A percentile compares a stretch with the other conserved stretches of the same genome.
Evolutionary conservation across 2,113 vertebrate species (phyloP).

Genomic region (Glaucomys volans): DNA sequence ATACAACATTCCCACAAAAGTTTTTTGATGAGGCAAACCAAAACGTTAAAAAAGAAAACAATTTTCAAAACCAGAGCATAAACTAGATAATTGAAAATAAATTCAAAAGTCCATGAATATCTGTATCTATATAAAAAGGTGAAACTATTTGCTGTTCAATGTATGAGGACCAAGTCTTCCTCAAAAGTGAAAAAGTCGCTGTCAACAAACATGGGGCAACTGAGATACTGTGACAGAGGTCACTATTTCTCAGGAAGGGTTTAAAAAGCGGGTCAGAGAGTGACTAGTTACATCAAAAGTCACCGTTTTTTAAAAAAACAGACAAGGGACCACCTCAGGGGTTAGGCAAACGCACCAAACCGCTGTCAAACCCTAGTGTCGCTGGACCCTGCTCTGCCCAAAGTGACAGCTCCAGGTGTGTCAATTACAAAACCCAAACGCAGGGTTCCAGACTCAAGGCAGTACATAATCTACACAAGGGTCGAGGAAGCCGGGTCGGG

Average conservation of each 20-base stretch:
- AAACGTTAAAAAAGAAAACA: background rate
- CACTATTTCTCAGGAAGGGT: background rate
- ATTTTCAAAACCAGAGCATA: background rate
- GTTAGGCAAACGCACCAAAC: background rate
- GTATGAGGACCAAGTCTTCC: background rate
- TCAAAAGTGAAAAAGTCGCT: constrained; percentile 21
- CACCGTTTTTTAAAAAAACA: background rate
- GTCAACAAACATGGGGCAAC: background rate
- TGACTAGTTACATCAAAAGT: background rate
- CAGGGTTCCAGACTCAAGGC: background rate
- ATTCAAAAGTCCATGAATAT: background rate
- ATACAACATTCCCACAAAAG: constrained; percentile 26
- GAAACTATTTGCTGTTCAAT: background rate
- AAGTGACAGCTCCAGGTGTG: constrained; percentile 25
- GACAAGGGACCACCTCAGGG: background rate
- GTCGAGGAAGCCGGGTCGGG: background rate
- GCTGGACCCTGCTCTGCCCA: background rate
- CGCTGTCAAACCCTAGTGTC: background rate
- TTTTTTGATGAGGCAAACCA: background rate
- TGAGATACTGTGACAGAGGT: constrained; percentile 8
- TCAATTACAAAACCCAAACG: background rate
- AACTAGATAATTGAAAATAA: background rate
- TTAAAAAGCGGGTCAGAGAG: background rate
- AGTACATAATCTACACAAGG: background rate
- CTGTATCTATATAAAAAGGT: background rate